Evolutionary conservation across 2,113 vertebrate species (phyloP), one percentile per base, ranked within the genome.

Genomic region (Larimichthys crocea): DNA sequence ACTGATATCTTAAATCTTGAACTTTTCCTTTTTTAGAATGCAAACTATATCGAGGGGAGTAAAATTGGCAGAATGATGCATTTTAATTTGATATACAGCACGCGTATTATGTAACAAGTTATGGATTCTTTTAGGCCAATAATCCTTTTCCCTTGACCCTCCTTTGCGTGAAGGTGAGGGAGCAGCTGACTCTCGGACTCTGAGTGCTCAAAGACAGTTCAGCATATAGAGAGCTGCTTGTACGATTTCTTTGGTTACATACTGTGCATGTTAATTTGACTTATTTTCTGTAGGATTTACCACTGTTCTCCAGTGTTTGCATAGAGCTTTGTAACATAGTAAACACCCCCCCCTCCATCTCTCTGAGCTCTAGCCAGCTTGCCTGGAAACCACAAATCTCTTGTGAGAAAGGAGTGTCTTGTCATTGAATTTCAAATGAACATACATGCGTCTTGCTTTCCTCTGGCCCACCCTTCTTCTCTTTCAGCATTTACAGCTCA

Each of bases 401-500:
- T 20, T 69, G 16, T 1, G 15, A 55, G n/a, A 66, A 46, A 22
- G n/a, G 74, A 65, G 7, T 76, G 46, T 75, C 50, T 46, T 71
- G 66, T 75, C 52, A 73, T 71, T 80, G 52, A 74, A 73, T 80
- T 84, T 55, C 57, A 74, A 87, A 69, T 52, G 46, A 70, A 57
- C 50, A 69, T 49, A 50, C 49, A 26, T 75, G 52, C 42, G 63
- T 50, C 40, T 63, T 71, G 31, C 42, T 61, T 67, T 70, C 15
- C 31, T 60, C 35, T 65, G 69, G 53, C 75, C 52, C 60, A 49
- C 69, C 44, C 65, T 65, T 55, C 17, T 50, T 69, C 52, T 82
- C 49, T 83, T 64, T 89, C 57, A 69, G 22, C 60, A 46, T 83
- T 84, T 88, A 72, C 80, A 84, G 68, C 77, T 80, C 62, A 76